A percentile compares a stretch with the other conserved stretches of the same genome.
phyloP scores from a whole-genome alignment of 2,888 invertebrate species.

The Venusia cambrica region DNA sequence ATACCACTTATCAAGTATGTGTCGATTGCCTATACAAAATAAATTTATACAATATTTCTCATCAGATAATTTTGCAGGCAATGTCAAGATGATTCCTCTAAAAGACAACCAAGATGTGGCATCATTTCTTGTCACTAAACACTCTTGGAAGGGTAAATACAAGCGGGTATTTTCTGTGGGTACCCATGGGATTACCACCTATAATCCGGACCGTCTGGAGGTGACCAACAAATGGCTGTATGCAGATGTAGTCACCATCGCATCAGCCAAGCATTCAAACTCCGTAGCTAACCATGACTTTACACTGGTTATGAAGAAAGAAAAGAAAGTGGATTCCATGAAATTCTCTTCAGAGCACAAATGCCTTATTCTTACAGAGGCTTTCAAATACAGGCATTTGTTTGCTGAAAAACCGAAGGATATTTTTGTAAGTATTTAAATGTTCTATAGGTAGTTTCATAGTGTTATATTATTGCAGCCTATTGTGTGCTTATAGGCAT shows the following conservation, averaged over 20 bases:
- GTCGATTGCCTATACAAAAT: too few relatives aligned
- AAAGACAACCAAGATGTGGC: slow-evolving; percentile 98
- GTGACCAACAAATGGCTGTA: slow-evolving; percentile 96
- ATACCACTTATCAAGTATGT: too few relatives aligned
- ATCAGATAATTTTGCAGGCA: slow-evolving; percentile 47
- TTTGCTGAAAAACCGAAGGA: slow-evolving; percentile 92
- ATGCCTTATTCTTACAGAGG: slow-evolving; percentile 94
- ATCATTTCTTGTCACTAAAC: slow-evolving; percentile 98
- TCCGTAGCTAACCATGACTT: slow-evolving; percentile 84
- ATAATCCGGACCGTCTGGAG: slow-evolving; percentile 86
- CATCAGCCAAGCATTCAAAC: slow-evolving; percentile 82
- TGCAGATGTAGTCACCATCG: slow-evolving; percentile 87
- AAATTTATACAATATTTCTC: too few relatives aligned
- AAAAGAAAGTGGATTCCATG: slow-evolving; percentile 95
- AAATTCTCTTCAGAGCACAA: slow-evolving; percentile 98
- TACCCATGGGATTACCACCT: slow-evolving; percentile 96
- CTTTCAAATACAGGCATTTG: slow-evolving; percentile 88
- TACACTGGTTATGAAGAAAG: slow-evolving; percentile 91
- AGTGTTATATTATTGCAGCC: too few relatives aligned
- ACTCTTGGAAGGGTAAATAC: slow-evolving; percentile 99
- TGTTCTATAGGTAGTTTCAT: too few relatives aligned
- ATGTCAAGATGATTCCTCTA: slow-evolving; percentile 88
- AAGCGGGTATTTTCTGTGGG: slow-evolving; percentile 98
- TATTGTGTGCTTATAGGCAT: too few relatives aligned
- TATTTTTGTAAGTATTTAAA: slow-evolving; percentile 84